Percentiles rank a stretch among this genome's conserved stretches.
These are phyloP conservation scores for Tympanuchus pallidicinctus DNA, from an alignment of 2,113 vertebrate genomes.

Conservation along the genomic window DNA sequence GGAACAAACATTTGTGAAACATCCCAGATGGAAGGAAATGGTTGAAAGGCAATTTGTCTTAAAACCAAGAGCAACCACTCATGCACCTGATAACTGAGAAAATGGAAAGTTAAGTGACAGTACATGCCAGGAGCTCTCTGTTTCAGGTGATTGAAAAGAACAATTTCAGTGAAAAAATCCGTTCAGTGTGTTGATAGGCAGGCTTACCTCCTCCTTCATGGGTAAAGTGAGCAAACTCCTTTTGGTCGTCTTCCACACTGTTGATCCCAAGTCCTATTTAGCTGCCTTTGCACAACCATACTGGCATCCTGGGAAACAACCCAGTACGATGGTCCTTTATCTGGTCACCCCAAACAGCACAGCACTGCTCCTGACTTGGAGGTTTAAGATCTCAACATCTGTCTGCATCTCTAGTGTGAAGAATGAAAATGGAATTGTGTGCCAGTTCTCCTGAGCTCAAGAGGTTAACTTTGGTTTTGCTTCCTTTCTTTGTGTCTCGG, in stretches of 20 bases:
- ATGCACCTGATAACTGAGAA: background rate
- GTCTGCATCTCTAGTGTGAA: background rate
- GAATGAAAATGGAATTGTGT: background rate
- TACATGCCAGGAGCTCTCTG: background rate
- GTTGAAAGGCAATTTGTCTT: conserved; percentile 34
- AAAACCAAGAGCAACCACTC: background rate
- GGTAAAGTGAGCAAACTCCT: background rate
- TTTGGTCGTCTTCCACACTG: background rate
- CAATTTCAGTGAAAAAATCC: background rate
- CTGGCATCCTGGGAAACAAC: background rate
- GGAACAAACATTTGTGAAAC: background rate
- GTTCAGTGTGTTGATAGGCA: background rate
- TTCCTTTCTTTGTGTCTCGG: background rate
- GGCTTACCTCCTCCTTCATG: background rate
- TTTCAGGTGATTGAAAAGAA: background rate
- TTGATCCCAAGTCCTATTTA: background rate
- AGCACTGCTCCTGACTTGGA: rapidly evolving
- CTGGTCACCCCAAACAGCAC: background rate
- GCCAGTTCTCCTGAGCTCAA: background rate
- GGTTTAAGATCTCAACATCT: background rate
- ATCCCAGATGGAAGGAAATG: background rate
- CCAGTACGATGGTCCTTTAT: background rate
- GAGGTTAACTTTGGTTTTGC: background rate
- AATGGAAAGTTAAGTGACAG: background rate
- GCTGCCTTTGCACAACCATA: background rate